Percentiles rank a stretch among this genome's conserved stretches.
Conservation (phyloP, 2,113 vertebrate genomes). For the Paraplagusia blochii region DNA sequence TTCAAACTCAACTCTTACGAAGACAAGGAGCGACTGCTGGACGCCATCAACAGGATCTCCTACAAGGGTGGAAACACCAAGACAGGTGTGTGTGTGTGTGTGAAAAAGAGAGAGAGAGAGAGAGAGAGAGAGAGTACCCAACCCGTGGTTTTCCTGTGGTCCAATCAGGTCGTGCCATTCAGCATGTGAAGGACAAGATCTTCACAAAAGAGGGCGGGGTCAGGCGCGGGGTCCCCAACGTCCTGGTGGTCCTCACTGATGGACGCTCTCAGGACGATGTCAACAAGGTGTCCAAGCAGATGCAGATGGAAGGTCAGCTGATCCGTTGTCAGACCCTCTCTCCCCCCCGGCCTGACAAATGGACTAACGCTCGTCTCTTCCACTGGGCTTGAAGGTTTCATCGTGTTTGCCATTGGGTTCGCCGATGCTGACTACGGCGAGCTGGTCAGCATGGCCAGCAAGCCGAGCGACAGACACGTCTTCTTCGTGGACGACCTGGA, state of each 20-base stretch:
- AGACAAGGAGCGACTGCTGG: slow-evolving; percentile 87
- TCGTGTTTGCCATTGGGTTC: slow-evolving; percentile 94
- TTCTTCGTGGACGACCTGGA: slow-evolving; percentile 99
- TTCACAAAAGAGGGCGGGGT: slow-evolving; percentile 83
- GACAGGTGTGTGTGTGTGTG: slow-evolving; percentile 75
- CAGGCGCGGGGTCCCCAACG: too few relatives aligned
- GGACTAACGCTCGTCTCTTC: background rate
- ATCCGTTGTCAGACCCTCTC: background rate
- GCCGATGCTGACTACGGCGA: slow-evolving; percentile 94
- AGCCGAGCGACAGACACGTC: slow-evolving; percentile 90
- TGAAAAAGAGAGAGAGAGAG: too few relatives aligned
- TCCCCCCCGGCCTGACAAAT: background rate
- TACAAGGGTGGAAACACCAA: slow-evolving; percentile 99
- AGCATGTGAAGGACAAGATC: slow-evolving; percentile 86
- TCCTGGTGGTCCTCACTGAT: slow-evolving; percentile 94
- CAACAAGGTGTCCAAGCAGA: slow-evolving; percentile 87
- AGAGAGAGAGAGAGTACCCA: too few relatives aligned
- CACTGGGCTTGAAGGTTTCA: slow-evolving; percentile 77
- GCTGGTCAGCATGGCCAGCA: slow-evolving; percentile 92
- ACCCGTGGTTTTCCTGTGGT: background rate
- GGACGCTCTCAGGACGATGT: slow-evolving; percentile 95
- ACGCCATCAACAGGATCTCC: slow-evolving; percentile 87
- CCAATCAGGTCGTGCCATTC: slow-evolving; percentile 86
- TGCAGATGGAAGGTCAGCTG: slow-evolving; percentile 88
- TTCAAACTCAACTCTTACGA: slow-evolving; percentile 87